These are phyloP conservation scores for Lumbricus terrestris DNA, from an alignment of 2,888 invertebrate species.

Conservation along the genomic window DNA sequence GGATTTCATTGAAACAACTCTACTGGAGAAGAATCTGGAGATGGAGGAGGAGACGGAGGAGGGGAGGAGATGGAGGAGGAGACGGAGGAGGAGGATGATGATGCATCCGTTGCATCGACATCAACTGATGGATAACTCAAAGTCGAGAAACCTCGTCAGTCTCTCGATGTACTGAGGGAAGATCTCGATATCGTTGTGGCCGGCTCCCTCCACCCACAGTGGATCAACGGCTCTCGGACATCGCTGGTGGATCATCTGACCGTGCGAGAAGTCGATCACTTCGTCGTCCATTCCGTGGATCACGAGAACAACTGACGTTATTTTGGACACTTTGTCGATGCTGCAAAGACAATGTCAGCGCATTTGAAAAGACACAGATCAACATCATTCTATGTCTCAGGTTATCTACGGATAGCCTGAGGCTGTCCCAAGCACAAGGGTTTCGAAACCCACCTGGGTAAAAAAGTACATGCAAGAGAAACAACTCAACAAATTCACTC, in stretches of 20 bases:
- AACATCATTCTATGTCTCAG: no score
- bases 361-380: neutral
- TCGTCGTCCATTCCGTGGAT: conserved; percentile 99
- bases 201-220: conserved; percentile 93
- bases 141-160: neutral
- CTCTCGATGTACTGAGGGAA: conserved; percentile 90
- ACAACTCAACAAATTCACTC: no score
- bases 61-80: neutral
- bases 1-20: neutral
- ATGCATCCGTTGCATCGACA: neutral
- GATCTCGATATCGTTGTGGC: conserved; percentile 96
- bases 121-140: conserved; percentile 16
- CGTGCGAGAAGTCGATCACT: conserved; percentile 97
- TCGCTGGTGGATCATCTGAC: conserved; percentile 91
- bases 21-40: neutral
- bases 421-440: no score
- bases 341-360: conserved; percentile 66
- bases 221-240: conserved; percentile 96
- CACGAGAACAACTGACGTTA: conserved; percentile 93
- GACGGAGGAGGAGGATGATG: neutral
- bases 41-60: neutral
- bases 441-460: no score
- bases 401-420: no score
- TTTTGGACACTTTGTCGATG: conserved; percentile 97
- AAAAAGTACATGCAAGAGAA: no score